phyloP scores from a whole-genome alignment of 2,888 invertebrate genomes.

The Leptinotarsa juncta region DNA sequence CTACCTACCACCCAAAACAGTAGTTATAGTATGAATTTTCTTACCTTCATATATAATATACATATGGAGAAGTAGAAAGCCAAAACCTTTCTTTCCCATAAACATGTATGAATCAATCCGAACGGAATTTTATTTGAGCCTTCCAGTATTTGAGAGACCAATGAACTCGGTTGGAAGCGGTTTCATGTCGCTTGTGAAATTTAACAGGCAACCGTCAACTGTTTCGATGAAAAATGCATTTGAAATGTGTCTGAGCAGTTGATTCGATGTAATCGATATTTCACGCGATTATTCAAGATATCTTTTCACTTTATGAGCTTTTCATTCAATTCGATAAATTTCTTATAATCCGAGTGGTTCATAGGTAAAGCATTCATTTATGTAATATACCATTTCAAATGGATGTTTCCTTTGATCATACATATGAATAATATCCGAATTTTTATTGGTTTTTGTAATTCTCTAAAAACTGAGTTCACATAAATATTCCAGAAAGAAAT shows the following conservation, averaged over 20 bases:
- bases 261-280: slow-evolving; percentile 30
- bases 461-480: too few species aligned
- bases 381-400: too few species aligned
- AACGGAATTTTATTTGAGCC: slow-evolving; percentile 13
- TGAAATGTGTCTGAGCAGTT: slow-evolving; percentile 23
- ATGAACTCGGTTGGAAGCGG: slow-evolving; percentile 21
- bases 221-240: slow-evolving; percentile 36
- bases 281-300: slow-evolving; percentile 18
- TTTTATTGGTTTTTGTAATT: too few species aligned
- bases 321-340: not conserved
- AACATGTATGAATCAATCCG: not conserved
- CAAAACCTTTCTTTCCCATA: too few species aligned
- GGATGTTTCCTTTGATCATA: too few species aligned
- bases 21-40: too few species aligned
- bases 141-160: slow-evolving; percentile 22
- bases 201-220: slow-evolving; percentile 30
- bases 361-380: not conserved
- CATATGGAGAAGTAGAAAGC: too few species aligned
- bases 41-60: too few species aligned
- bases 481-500: too few species aligned
- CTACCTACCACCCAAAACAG: too few species aligned
- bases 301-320: slow-evolving; percentile 12
- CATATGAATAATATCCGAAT: too few species aligned
- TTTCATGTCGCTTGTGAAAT: slow-evolving; percentile 34
- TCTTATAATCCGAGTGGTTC: not conserved